Evolutionary conservation across 2,113 vertebrate species (phyloP).

Genomic region (cattle (Bos taurus)): DNA sequence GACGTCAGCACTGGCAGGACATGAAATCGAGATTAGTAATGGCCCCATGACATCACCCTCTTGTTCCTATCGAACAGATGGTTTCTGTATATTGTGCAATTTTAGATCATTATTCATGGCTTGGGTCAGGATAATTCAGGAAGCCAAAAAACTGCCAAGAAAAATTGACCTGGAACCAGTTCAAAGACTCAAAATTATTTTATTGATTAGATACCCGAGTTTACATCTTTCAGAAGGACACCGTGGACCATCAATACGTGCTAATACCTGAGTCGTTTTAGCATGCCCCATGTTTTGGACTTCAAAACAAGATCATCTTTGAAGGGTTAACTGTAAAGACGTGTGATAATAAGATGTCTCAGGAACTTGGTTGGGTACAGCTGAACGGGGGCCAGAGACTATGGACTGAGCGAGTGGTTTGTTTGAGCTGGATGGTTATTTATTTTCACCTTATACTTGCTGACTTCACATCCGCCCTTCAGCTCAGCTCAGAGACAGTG

Average conservation of each 20-base stretch:
- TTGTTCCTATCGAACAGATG: conserved; percentile 84
- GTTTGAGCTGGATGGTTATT: conserved; percentile 78
- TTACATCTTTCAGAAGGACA: conserved; percentile 77
- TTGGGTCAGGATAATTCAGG: conserved; percentile 80
- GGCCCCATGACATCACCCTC: conserved; percentile 82
- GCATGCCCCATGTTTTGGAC: conserved; percentile 51
- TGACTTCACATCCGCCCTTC: conserved; percentile 77
- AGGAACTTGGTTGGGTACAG: conserved; percentile 61
- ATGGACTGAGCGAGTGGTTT: conserved; percentile 75
- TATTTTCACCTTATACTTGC: conserved; percentile 79
- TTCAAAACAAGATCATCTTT: conserved; percentile 77
- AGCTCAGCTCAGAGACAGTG: conserved; percentile 57
- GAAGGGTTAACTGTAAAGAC: conserved; percentile 68
- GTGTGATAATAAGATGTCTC: conserved; percentile 63
- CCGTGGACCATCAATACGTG: conserved; percentile 78
- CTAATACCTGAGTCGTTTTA: conserved; percentile 74
- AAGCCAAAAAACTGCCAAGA: conserved; percentile 83
- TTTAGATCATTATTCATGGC: conserved; percentile 85
- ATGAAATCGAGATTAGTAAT: conserved; percentile 82
- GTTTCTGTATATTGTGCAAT: conserved; percentile 87
- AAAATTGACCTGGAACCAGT: conserved; percentile 83
- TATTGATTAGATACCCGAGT: conserved; percentile 81
- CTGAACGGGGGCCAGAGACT: conserved; percentile 72
- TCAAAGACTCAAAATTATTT: conserved; percentile 83
- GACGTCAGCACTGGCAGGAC: conserved; percentile 86